Evolutionary conservation across 2,797 vertebrate species (phyloP), one percentile per base, ranked within the genome.

Genomic region (Epinephelus malabaricus): DNA sequence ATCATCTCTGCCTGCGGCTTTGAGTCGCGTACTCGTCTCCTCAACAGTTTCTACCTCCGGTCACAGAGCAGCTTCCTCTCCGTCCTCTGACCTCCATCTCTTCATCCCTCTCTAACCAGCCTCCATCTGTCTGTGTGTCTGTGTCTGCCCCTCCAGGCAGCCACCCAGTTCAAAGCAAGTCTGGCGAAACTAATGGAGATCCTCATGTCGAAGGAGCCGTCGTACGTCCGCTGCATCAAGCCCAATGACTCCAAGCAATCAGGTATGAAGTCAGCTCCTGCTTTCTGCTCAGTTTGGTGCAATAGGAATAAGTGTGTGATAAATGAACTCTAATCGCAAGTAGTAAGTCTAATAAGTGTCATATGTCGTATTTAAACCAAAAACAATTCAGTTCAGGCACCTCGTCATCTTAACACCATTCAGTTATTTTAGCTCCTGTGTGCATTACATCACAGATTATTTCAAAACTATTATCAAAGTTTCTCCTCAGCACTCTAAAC

Each of bases 141-240:
- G 80, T 79, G 84, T 90, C 82, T 85, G 88, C 83, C 82, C 74
- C 15, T 81, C 30, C 92, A 99, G 98, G 97, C 97, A 43, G 98
- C 98, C 84, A 98, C 98, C 46, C 98, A 99, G 94, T 99, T 99
- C 94, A 99, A 99, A 93, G 96, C 93, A 90, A 99, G 98, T 85
- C 96, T 99, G 85, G 93, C 97, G 51, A 98, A 99, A 82, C 95
- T 99, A 49, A 98, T 99, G 96, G 98, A 99, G 92, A 99, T 99
- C 88, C 96, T 99, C 63, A 97, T 98, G 97, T 99, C 98, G 54
- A 99, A 99, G 95, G 98, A 99, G 25, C 98, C 98, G 0, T 98
- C 98, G 13, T 99, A 99, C 59, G 92, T 99, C 45, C 98, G 98
- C 79, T 99, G 98, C 94, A 98, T 99, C 87, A 99, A 99, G 85